Evolutionary conservation across 2,888 invertebrate species (phyloP), one percentile per base, ranked within the genome.

Genomic region (Coleophora deauratella): DNA sequence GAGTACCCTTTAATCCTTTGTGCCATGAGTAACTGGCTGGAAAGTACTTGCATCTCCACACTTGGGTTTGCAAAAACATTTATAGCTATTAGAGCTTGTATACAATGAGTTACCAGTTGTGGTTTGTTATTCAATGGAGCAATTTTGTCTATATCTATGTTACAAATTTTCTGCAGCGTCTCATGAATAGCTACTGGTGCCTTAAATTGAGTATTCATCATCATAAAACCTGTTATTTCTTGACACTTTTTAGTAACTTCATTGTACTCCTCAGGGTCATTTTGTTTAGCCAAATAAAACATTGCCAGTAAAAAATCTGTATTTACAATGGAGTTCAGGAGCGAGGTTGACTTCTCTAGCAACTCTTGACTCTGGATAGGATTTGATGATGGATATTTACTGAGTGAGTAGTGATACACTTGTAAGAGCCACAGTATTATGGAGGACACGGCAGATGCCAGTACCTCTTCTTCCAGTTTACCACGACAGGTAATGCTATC

Each of bases 21-120:
- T 38, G 97, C 88, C 87, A 97, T 91, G 35, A 93, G 79, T 40
- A 98, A 77, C 65, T 97, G 95, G 51, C 92, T 91, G 0, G 94
- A 93, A 50, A 96, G 89, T 37, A 91, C 90, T 38, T 91, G 89
- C 21, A 95, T 91, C 53, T 96, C 93, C 41, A 92, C 92, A 56
- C 94, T 93, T 0, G 97, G 96, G 72, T 95, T 94, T 0, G 94
- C 81, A 33, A 96, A 85, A 30, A 97, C 92, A 76, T 96, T 93
- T 32, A 97, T 90, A 21, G 95, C 92, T 44, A 97, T 81, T 59
- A 97, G 80, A 3, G 94, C 93, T 70, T 95, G 95, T 37, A 94
- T 75, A 57, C 92, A 91, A 62, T 91, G 90, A 0, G 92, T 91
- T 8, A 93, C 90, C 1, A 91, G 86, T 59, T 93, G 90, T 36